Evolutionary conservation across 1,140 invertebrate genomes (phyloP).

Genomic region (Brachionus paranguensis): DNA sequence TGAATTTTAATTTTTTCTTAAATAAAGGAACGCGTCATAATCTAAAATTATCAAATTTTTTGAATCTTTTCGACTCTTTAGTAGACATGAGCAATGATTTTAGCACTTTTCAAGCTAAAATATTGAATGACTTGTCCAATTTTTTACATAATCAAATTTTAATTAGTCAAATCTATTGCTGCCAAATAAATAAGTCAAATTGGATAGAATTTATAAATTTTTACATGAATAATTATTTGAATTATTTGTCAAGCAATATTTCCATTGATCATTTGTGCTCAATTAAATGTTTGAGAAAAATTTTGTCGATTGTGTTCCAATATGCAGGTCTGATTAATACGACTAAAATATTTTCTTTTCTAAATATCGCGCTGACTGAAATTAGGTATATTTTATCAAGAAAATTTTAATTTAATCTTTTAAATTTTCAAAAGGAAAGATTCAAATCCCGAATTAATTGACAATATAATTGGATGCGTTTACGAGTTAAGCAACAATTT

Average conservation of each 20-base stretch:
- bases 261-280: neutral
- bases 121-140: slow-evolving; percentile 9
- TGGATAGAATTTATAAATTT: slow-evolving; percentile 22
- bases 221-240: slow-evolving; percentile 23
- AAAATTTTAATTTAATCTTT: neutral
- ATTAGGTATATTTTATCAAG: neutral
- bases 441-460: neutral
- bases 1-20: neutral
- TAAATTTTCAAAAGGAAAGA: neutral
- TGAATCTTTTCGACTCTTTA: neutral
- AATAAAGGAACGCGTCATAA: neutral
- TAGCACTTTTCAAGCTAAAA: neutral
- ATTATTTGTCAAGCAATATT: neutral
- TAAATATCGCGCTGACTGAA: neutral
- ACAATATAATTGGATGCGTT: neutral
- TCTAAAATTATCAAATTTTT: neutral
- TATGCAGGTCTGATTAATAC: neutral
- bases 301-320: neutral
- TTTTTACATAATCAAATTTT: neutral
- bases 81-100: neutral
- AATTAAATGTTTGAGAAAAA: neutral
- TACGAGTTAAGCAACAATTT: neutral
- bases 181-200: neutral
- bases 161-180: neutral
- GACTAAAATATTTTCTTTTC: neutral